Evolutionary conservation across 2,888 invertebrate species (phyloP).

Genomic region (Drymonia ruficornis): DNA sequence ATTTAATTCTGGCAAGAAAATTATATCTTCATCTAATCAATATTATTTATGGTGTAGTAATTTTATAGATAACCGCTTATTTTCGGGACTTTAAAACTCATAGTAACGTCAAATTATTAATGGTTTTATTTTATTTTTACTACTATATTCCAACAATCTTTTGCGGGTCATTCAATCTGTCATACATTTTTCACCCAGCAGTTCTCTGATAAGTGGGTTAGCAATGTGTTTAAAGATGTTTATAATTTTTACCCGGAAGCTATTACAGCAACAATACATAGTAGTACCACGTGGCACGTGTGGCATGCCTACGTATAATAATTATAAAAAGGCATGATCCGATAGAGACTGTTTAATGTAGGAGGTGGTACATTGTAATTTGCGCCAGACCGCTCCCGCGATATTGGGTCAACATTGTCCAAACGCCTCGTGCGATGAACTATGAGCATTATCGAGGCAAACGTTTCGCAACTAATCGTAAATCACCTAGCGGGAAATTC

Average conservation of each 20-base stretch:
- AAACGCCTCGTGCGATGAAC: constrained; percentile 57
- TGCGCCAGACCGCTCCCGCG: constrained; percentile 36
- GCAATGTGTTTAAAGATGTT: neutral
- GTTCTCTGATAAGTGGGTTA: neutral
- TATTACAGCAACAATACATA: neutral
- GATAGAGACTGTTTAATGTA: constrained; percentile 53
- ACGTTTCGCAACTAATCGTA: constrained; percentile 45
- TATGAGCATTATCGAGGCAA: constrained; percentile 43
- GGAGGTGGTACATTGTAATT: constrained; percentile 52
- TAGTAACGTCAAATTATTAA: neutral
- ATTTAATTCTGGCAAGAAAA: neutral
- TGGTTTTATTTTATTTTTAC: neutral
- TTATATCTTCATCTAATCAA: constrained; percentile 1
- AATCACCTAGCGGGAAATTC: constrained; percentile 38
- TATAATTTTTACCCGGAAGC: neutral
- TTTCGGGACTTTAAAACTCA: constrained; percentile 9
- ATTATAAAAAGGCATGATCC: constrained; percentile 41
- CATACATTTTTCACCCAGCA: neutral
- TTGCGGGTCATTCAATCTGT: neutral
- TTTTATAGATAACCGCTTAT: constrained; percentile 7
- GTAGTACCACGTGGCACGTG: constrained; percentile 1
- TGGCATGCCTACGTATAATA: constrained; percentile 19
- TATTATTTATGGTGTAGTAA: constrained; percentile 13
- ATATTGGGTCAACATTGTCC: constrained; percentile 68
- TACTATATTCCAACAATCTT: neutral